A percentile compares a stretch with the other conserved stretches of the same genome.
phyloP scores from a whole-genome alignment of 1,140 invertebrate species.

The Lasaia peninsularis region DNA sequence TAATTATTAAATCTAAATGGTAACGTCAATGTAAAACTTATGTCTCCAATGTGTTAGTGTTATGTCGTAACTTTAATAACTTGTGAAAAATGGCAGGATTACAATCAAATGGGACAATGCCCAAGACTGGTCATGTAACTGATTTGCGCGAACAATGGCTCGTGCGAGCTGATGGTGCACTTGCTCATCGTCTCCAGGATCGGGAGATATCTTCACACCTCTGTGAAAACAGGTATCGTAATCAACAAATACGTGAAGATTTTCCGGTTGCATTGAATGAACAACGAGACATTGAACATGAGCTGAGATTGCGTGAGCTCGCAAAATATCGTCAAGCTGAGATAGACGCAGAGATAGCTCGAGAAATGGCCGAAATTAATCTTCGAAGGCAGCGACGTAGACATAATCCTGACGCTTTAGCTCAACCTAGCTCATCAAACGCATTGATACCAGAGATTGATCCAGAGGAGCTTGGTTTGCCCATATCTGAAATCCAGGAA shows the following conservation, averaged over 20 bases:
- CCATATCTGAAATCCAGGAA: constrained; percentile 78
- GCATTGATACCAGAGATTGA: constrained; percentile 45
- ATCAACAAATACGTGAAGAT: constrained; percentile 92
- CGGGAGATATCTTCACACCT: constrained; percentile 92
- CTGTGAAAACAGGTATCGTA: constrained; percentile 90
- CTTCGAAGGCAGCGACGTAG: constrained; percentile 48
- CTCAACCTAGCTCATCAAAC: constrained; percentile 47
- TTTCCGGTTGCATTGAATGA: constrained; percentile 90
- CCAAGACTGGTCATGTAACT: constrained; percentile 65
- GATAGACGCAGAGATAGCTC: constrained; percentile 61
- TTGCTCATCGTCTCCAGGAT: constrained; percentile 93
- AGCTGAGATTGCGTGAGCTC: constrained; percentile 47
- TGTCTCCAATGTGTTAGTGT: background rate
- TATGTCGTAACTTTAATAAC: background rate
- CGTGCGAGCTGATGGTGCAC: constrained; percentile 92
- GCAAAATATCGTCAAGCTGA: constrained; percentile 56
- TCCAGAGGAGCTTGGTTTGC: constrained; percentile 76
- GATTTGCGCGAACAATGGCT: constrained; percentile 85
- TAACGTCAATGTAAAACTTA: background rate
- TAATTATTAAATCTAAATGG: background rate
- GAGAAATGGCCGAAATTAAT: constrained; percentile 67
- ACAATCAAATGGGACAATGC: constrained; percentile 64
- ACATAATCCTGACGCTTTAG: constrained; percentile 30
- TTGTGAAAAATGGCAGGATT: constrained; percentile 47
- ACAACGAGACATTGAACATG: constrained; percentile 79